Conservation (phyloP, 2,888 invertebrate species). For the Embidobia sp. region DNA sequence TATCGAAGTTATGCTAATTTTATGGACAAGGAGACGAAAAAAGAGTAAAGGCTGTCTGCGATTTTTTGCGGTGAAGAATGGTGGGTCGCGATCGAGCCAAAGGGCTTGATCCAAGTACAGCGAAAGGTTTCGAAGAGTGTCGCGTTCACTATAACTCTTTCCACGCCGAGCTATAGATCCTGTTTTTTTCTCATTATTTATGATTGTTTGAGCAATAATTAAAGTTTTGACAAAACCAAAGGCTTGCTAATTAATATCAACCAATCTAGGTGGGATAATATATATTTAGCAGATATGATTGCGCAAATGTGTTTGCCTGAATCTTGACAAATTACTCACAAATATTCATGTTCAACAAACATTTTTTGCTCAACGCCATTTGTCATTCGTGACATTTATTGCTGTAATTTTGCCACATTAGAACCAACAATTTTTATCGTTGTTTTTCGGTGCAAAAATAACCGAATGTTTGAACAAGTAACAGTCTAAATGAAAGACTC, state of each 20-base stretch:
- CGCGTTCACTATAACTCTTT: constrained; percentile 54
- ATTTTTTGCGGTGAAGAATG: constrained; percentile 66
- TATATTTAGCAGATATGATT: too few species aligned
- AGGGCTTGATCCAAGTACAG: constrained; percentile 62
- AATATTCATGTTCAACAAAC: too few species aligned
- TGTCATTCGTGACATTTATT: too few species aligned
- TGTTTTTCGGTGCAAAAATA: constrained; percentile 10
- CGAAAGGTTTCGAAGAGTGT: constrained; percentile 42
- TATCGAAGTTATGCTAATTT: constrained; percentile 76
- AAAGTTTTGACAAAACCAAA: too few species aligned
- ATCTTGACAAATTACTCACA: too few species aligned
- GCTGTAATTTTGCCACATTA: too few species aligned
- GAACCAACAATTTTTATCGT: too few species aligned
- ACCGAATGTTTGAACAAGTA: constrained; percentile 1
- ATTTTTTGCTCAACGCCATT: too few species aligned
- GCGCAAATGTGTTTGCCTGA: too few species aligned
- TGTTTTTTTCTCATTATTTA: constrained; percentile 31
- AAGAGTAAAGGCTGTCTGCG: constrained; percentile 62
- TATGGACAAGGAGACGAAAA: constrained; percentile 67
- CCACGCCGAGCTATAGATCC: constrained; percentile 16
- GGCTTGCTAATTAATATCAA: too few species aligned
- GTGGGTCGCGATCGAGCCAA: constrained; percentile 68
- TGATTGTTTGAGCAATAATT: too few species aligned
- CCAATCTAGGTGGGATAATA: too few species aligned
- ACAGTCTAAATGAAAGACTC: not conserved